phyloP scores from a whole-genome alignment of 2,113 vertebrate genomes.

The Trinectes maculatus region DNA sequence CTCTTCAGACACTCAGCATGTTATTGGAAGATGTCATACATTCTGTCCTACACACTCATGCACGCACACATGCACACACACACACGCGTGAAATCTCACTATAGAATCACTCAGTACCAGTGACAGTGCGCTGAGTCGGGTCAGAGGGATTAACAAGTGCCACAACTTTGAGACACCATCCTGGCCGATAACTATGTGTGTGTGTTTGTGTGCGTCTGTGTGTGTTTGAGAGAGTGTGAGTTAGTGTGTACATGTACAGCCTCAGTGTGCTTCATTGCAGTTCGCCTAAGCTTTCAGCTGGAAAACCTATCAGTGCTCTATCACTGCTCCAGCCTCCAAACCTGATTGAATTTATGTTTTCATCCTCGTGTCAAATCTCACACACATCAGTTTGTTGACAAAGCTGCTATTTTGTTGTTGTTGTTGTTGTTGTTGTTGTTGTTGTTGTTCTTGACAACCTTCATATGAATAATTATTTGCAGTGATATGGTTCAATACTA shows the following conservation, averaged over 20 bases:
- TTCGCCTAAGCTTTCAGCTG: constrained; percentile 12
- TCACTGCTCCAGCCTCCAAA: constrained; percentile 10
- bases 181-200: constrained; percentile 5
- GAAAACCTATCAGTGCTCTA: constrained; percentile 19
- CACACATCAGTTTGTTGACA: background rate
- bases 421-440: constrained; percentile 2
- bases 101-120: background rate
- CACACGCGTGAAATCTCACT: too few relatives aligned
- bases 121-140: background rate
- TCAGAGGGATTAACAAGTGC: too few relatives aligned
- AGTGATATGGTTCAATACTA: background rate
- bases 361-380: constrained; percentile 22
- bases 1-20: constrained; percentile 18
- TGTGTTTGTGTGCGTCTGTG: background rate
- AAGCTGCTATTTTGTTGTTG: background rate
- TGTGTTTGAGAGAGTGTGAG: background rate
- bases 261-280: constrained; percentile 2
- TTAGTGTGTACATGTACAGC: background rate
- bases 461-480: background rate
- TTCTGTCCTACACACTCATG: background rate
- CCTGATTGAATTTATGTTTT: background rate
- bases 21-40: constrained; percentile 1
- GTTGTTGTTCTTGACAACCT: background rate
- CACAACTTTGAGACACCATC: too few relatives aligned
- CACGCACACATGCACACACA: constrained; percentile 21